Base-by-base conservation (phyloP, 1,140 invertebrate species). In the Chironomus striatipennis region DNA sequence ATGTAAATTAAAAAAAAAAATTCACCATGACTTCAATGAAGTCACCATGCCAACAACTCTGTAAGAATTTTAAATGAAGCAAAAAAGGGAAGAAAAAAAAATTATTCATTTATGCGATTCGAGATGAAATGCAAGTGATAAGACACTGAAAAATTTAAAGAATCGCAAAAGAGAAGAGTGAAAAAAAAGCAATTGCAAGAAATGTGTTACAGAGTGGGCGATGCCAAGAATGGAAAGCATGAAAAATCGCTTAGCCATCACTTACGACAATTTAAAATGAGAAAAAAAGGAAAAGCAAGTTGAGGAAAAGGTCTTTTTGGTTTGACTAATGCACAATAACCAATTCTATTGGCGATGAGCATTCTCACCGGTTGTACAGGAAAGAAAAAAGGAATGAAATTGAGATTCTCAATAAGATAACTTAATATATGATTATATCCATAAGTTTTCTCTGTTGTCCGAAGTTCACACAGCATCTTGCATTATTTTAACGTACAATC, bases 341-440 rank as follows among this genome's bases (percentile, higher is more conserved):
- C n/a, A 12, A 57, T 57, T 57, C 10, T n/a, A 57, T 57, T 34
- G 24, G 24, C 12, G 47, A 12, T 57, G 12, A 47, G 12, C 47
- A 57, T 12, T 57, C 47, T 57, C 5, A n/a, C 12, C 8, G 47
- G 12, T 57, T 47, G 43, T 47, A 8, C 15, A 12, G 43, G 47
- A 7, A n/a, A 5, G 12, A 57, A 57, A 57, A 34, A 34, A 57
- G 47, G 12, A n/a, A 70, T 9, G 20, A 17, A 18, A 70, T 70
- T 20, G 65, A 20, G 20, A 70, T 70, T 70, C 18, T 21, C 10
- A 70, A 21, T 20, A 21, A 70, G 65, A 70, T 70, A 70, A 70
- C 65, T 70, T 18, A 70, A 70, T 70, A 21, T 70, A 21, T 70
- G 65, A 70, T 70, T 70, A 70, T n/a, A 57, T 3, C n/a, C 47